Conservation (phyloP, 2,797 vertebrate genomes). For the Pangasius macronema region DNA sequence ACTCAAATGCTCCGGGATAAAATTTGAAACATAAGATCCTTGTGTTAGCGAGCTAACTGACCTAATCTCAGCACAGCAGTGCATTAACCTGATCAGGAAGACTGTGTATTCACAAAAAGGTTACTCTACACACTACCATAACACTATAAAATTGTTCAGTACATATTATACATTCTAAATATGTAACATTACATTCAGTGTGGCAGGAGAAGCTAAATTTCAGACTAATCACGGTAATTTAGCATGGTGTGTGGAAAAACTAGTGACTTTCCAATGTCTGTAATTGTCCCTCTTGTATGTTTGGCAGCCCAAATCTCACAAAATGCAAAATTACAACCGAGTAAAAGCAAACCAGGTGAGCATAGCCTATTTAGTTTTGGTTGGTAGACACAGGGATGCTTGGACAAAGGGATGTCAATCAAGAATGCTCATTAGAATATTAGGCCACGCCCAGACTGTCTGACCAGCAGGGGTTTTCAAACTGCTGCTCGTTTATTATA, state of each 20-base stretch:
- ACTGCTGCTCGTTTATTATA: background rate
- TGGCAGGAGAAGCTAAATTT: background rate
- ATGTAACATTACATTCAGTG: background rate
- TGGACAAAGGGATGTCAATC: background rate
- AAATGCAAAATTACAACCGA: background rate
- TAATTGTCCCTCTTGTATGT: background rate
- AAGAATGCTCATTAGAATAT: background rate
- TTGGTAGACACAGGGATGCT: background rate
- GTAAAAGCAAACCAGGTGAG: background rate
- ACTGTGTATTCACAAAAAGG: background rate
- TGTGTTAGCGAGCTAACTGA: too few relatives aligned
- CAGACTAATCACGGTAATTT: too few relatives aligned
- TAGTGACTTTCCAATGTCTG: background rate
- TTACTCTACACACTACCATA: background rate
- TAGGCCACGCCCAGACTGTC: background rate
- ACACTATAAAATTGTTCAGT: background rate
- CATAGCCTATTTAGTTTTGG: background rate
- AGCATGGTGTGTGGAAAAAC: background rate
- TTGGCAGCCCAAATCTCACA: too few relatives aligned
- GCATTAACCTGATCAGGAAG: background rate
- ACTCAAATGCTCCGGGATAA: background rate
- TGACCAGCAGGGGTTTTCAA: background rate
- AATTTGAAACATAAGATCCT: background rate
- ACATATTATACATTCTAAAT: background rate
- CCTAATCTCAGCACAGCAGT: background rate